Percentiles rank a stretch among this genome's conserved stretches.
Evolutionary conservation across 2,113 vertebrate species (phyloP).

Genomic region (Atractosteus spatula): DNA sequence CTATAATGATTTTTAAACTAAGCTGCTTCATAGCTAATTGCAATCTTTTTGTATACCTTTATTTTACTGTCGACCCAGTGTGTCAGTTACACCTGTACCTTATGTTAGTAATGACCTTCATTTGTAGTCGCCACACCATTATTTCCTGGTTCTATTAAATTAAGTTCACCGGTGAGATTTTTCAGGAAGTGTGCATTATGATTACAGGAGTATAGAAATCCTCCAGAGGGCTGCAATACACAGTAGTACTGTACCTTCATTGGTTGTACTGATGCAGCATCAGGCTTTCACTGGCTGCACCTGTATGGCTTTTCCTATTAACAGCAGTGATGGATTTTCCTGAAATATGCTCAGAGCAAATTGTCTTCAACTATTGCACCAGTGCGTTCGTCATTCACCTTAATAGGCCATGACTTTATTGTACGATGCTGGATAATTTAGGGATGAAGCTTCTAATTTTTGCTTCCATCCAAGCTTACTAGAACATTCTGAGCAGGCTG

Average conservation of each 20-base stretch:
- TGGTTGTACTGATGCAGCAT: neutral
- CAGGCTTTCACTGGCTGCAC: neutral
- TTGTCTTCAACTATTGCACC: too few relatives aligned
- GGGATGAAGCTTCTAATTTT: too few relatives aligned
- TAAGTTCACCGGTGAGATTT: neutral
- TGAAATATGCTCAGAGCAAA: too few relatives aligned
- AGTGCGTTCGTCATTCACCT: too few relatives aligned
- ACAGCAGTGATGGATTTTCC: neutral
- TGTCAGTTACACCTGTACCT: neutral
- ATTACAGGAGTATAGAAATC: too few relatives aligned
- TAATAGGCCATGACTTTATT: too few relatives aligned
- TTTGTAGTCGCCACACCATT: conserved; percentile 12
- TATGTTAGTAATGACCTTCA: conserved; percentile 31
- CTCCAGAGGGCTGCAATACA: too few relatives aligned
- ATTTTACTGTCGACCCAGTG: neutral
- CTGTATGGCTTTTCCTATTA: neutral
- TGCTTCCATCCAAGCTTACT: too few relatives aligned
- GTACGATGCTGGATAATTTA: too few relatives aligned
- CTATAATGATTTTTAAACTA: neutral
- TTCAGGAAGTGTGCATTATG: neutral
- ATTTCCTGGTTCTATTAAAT: conserved; percentile 1
- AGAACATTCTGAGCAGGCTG: too few relatives aligned
- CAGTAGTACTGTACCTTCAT: neutral
- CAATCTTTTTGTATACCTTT: neutral
- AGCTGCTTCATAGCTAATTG: neutral